Evolutionary conservation across 2,888 invertebrate genomes (phyloP), one percentile per base, ranked within the genome.

Genomic region (Abrostola tripartita): DNA sequence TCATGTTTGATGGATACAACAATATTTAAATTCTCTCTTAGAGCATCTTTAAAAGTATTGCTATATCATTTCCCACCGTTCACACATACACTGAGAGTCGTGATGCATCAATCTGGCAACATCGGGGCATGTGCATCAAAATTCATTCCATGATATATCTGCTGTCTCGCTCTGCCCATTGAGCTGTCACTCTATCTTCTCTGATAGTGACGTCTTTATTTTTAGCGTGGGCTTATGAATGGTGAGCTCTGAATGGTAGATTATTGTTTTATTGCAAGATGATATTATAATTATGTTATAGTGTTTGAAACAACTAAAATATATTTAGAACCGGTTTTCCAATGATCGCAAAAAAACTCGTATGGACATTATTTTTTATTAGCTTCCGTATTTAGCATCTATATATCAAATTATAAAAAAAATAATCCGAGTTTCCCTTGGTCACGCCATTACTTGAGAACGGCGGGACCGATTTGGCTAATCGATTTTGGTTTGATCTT

Each of bases 71-170:
- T 11, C 7, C 5, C n/a, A n/a, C 12, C 8, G 0, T n/a, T 37
- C 10, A n/a, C 7, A 2, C 24, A 40, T 40, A 4, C 10, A 24
- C 24, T 5, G 40, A 40, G 10, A 5, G n/a, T 55, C 47, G 44
- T 70, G 42, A 71, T n/a, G 14, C 8, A 55, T 66, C 54, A 61
- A 52, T 64, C 24, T 5, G 36, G 54, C 54, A 36, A 37, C 50
- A 59, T 40, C 54, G 4, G 11, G 10, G 37, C 49, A 14, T 8
- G 9, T 40, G 12, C 41, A 66, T 71, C 71, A 61, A 71, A 71
- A 71, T 60, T 62, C 72, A 71, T 11, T 9, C 62, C 36, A 41
- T 66, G 63, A 75, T 69, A 58, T 66, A 75, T 75, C 37, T 11
- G n/a, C 57, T 11, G 69, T 65, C 72, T 55, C 5, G n/a, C 0